Percentiles rank a stretch among this genome's conserved stretches.
phyloP scores from a whole-genome alignment of 1,140 invertebrate genomes.

The Archegozetes longisetosus region DNA sequence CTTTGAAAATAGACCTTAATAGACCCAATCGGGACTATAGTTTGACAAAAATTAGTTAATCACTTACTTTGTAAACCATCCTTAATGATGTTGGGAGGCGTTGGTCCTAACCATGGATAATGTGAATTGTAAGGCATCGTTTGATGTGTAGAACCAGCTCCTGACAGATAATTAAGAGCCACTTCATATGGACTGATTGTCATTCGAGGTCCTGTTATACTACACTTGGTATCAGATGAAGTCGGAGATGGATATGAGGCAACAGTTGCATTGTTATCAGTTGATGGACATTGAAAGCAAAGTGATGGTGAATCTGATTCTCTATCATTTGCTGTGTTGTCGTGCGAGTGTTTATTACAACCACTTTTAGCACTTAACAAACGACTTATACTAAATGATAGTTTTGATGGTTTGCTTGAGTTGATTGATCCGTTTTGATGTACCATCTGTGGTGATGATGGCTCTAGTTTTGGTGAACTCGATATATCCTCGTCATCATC shows the following conservation, averaged over 20 bases:
- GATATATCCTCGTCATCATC: background rate
- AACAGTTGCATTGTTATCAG: background rate
- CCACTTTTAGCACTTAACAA: slow-evolving; percentile 12
- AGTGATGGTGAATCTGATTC: background rate
- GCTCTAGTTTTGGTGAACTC: background rate
- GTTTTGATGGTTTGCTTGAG: slow-evolving; percentile 14
- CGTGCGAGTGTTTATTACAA: background rate
- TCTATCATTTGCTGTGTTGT: no score
- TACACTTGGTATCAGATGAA: slow-evolving; percentile 5
- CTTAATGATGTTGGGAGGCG: slow-evolving; percentile 61
- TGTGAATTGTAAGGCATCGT: no score
- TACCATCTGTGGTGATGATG: slow-evolving; percentile 1
- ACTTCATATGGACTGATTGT: background rate
- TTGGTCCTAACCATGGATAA: slow-evolving; percentile 43
- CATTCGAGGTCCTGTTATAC: slow-evolving; percentile 27
- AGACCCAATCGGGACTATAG: no score
- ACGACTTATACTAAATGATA: slow-evolving; percentile 20
- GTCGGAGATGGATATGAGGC: slow-evolving; percentile 7
- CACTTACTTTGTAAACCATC: slow-evolving; percentile 69
- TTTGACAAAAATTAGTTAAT: no score
- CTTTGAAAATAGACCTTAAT: no score
- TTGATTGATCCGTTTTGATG: background rate
- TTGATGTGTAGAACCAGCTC: no score
- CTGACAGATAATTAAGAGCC: background rate
- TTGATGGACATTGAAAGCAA: background rate